Conservation (phyloP, 2,888 invertebrate species). For the Pachydiplax longipennis region DNA sequence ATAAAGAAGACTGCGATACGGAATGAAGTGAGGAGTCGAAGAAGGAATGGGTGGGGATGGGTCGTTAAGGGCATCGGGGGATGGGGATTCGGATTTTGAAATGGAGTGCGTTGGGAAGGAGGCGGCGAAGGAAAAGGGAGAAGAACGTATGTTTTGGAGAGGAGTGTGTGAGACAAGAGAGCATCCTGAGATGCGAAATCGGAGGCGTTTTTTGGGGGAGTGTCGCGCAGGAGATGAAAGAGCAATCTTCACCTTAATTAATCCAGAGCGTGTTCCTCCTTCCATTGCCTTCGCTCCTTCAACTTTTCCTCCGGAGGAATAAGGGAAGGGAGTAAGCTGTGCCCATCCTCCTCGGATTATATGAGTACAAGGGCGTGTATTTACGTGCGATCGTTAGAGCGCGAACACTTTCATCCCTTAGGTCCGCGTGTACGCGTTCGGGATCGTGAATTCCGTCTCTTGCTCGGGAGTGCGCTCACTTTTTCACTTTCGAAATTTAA, state of each 20-base stretch:
- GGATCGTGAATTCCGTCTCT: no score
- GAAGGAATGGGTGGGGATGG: neutral
- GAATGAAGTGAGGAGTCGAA: slow-evolving; percentile 1
- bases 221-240: neutral
- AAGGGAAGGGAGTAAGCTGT: neutral
- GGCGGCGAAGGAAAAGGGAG: neutral
- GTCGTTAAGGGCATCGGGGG: neutral
- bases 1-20: slow-evolving; percentile 31
- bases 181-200: neutral
- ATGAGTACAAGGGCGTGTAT: neutral
- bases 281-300: neutral
- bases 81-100: neutral
- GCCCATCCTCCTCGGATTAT: neutral
- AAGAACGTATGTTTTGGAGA: neutral
- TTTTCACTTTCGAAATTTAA: no score
- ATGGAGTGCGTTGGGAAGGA: neutral
- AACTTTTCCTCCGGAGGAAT: neutral
- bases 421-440: no score
- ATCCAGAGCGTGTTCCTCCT: slow-evolving; percentile 1
- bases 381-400: neutral
- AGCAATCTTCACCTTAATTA: slow-evolving; percentile 42
- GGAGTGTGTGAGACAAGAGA: neutral
- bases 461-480: no score
- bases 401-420: neutral
- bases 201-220: neutral